phyloP scores from a whole-genome alignment of 2,888 invertebrate genomes.

The Chaitophorus viminalis region DNA sequence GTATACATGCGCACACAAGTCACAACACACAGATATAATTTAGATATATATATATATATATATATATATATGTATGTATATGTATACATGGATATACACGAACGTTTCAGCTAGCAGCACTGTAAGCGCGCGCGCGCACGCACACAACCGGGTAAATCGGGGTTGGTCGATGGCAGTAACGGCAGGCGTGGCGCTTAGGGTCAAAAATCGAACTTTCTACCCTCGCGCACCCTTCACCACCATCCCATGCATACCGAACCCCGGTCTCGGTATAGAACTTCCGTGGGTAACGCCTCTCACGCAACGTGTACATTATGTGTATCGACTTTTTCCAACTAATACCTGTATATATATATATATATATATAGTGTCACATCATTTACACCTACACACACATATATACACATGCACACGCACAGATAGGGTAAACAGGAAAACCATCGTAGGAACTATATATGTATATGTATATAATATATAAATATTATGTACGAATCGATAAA shows the following conservation, averaged over 20 bases:
- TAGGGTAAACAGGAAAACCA: too few relatives aligned
- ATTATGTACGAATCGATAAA: neutral
- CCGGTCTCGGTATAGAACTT: neutral
- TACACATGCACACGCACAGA: neutral
- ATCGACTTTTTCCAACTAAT: slow-evolving; percentile 24
- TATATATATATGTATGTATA: too few relatives aligned
- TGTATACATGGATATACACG: too few relatives aligned
- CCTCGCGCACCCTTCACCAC: neutral
- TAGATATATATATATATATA: too few relatives aligned
- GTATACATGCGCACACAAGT: neutral
- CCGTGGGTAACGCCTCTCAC: slow-evolving; percentile 45
- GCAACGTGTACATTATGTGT: slow-evolving; percentile 26
- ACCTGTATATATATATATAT: neutral
- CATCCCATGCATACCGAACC: neutral
- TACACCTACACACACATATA: neutral
- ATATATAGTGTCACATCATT: neutral
- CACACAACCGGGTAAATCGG: neutral
- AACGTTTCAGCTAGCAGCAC: too few relatives aligned
- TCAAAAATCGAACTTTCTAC: slow-evolving; percentile 61
- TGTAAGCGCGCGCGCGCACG: slow-evolving; percentile 12
- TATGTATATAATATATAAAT: neutral
- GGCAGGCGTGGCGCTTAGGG: slow-evolving; percentile 56
- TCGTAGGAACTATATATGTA: neutral
- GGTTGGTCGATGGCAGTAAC: slow-evolving; percentile 7
- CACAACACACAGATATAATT: neutral